These are phyloP conservation scores for Larimichthys polyactis DNA, from an alignment of 2,113 vertebrate genomes.

Conservation along the genomic window DNA sequence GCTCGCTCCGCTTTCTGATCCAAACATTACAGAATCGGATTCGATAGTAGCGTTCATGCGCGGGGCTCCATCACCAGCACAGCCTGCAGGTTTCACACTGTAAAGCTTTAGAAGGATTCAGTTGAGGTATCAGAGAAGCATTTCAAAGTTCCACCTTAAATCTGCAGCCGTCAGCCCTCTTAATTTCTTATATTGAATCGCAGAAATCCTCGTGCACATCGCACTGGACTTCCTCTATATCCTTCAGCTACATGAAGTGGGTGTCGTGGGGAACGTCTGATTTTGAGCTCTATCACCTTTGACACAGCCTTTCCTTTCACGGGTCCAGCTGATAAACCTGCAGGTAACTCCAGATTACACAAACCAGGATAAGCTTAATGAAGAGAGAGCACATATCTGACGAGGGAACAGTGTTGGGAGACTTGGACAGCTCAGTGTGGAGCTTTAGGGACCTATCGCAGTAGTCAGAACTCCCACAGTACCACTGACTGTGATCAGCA, in stretches of 20 bases:
- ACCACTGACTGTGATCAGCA: background rate
- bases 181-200: background rate
- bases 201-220: slow-evolving; percentile 15
- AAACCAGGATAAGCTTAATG: background rate
- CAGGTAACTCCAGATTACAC: background rate
- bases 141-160: background rate
- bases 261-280: background rate
- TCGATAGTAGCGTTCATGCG: no score
- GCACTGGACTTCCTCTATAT: background rate
- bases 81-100: no score
- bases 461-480: slow-evolving; percentile 8
- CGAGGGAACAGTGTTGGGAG: background rate
- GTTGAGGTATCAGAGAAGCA: background rate
- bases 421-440: background rate
- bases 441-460: slow-evolving; percentile 25
- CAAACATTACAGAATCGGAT: slow-evolving; percentile 29
- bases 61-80: no score
- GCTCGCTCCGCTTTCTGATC: slow-evolving; percentile 48
- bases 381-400: background rate
- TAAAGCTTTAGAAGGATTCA: background rate
- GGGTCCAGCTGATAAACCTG: background rate
- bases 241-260: background rate
- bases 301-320: background rate
- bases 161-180: background rate
- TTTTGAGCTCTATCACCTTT: background rate